Evolutionary conservation across 1,140 invertebrate genomes (phyloP), one percentile per base, ranked within the genome.

Genomic region (Drosophila pectinifera): DNA sequence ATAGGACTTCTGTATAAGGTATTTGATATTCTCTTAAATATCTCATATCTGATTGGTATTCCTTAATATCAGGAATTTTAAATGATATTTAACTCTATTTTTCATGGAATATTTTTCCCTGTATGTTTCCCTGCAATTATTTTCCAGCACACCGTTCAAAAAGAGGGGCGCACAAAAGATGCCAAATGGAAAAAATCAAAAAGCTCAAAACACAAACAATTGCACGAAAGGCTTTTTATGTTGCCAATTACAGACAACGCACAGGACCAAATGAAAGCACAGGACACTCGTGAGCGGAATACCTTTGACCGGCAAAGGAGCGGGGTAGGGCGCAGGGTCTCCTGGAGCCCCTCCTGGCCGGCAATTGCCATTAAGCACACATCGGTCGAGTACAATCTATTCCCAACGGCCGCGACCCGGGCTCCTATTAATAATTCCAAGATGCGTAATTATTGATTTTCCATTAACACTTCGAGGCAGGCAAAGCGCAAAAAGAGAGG

Each of bases 401-500:
- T 41, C 49, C 24, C 48, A 36, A 53, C 24, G 39, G 41, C 14
- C 6, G 13, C 16, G 41, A 11, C 39, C 49, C 65, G 67, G 24
- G 34, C 57, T 59, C 80, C 76, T 89, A 89, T 90, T 85, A 90
- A 85, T 90, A 90, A 81, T 90, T 90, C 63, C 85, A 90, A 90
- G 85, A 90, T 90, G 85, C 85, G 85, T 90, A 90, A 90, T 90
- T 90, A 90, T 90, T 90, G 85, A 90, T 90, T 90, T 90, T 90
- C 48, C 78, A 90, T 90, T 90, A 90, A 90, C 78, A 90, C 86
- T 80, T 88, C 79, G 53, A 64, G 83, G 75, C 72, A 65, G 59
- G 86, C 73, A 76, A 53, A 53, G 56, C 26, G 78, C 39, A 53
- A 24, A 46, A 43, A 46, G 43, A 63, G 45, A 63, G 45, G 31